These are phyloP conservation scores for Pantherophis vulpinus DNA, from an alignment of 2,797 vertebrate genomes.

Conservation along the genomic window DNA sequence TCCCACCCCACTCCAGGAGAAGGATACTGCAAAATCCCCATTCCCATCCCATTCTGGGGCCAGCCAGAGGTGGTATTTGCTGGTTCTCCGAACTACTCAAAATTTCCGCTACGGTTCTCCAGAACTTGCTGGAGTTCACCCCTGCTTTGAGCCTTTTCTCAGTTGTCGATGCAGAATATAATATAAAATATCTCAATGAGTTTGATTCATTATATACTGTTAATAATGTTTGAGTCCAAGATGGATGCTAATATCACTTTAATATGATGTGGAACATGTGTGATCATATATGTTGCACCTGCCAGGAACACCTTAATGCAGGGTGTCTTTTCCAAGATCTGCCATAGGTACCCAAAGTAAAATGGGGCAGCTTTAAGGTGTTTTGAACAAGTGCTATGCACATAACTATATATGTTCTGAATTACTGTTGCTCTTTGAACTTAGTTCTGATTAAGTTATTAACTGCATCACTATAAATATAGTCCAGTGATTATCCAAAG, in stretches of 20 bases:
- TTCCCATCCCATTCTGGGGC: no score
- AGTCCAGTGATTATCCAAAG: not conserved
- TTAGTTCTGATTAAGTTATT: not conserved
- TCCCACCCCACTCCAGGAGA: no score
- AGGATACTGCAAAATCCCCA: no score
- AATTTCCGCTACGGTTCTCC: no score
- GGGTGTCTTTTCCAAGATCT: not conserved
- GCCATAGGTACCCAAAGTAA: not conserved
- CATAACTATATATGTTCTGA: not conserved
- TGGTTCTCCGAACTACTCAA: no score
- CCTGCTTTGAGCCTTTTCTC: not conserved
- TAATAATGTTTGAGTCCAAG: not conserved
- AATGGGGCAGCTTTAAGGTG: not conserved
- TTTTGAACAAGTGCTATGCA: not conserved
- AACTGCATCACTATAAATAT: not conserved
- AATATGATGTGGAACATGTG: not conserved
- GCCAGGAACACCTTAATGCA: not conserved
- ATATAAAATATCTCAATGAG: not conserved
- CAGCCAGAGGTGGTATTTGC: no score
- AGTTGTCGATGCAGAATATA: not conserved
- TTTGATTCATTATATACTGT: not conserved
- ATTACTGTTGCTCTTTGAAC: not conserved
- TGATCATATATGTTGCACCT: not conserved
- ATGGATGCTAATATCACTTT: not conserved
- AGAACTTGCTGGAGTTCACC: no score